Evolutionary conservation across 2,888 invertebrate species (phyloP).

Genomic region (Phyllotreta striolata): DNA sequence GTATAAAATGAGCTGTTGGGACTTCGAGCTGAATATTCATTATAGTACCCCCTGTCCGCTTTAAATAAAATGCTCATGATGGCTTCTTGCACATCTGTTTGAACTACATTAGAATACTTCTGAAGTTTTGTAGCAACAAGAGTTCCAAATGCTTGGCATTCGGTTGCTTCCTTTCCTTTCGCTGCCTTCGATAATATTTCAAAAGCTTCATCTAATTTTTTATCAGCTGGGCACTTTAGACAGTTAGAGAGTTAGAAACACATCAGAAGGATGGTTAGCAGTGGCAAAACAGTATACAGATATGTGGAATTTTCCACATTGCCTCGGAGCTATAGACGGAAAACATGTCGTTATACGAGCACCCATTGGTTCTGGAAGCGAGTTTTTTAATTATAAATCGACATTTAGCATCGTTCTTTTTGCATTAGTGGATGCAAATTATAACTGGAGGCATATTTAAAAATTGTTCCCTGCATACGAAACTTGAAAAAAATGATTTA

Average conservation of each 20-base stretch:
- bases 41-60: constrained; percentile 10
- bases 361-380: constrained; percentile 23
- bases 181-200: background rate
- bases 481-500: constrained; percentile 24
- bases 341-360: constrained; percentile 28
- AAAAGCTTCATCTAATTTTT: constrained; percentile 10
- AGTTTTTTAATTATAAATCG: constrained; percentile 29
- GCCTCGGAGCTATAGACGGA: constrained; percentile 26
- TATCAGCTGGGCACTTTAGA: background rate
- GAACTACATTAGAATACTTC: constrained; percentile 13
- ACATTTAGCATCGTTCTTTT: constrained; percentile 54
- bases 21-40: background rate
- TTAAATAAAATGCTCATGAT: constrained; percentile 12
- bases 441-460: constrained; percentile 50
- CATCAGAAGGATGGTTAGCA: constrained; percentile 18
- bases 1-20: too few species aligned
- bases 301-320: constrained; percentile 30
- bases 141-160: constrained; percentile 6
- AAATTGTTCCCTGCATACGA: constrained; percentile 23
- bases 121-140: constrained; percentile 20
- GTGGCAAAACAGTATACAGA: constrained; percentile 15
- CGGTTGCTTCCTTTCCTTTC: background rate
- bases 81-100: constrained; percentile 16
- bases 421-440: constrained; percentile 56
- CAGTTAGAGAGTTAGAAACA: too few species aligned